Percentiles rank a stretch among this genome's conserved stretches.
These are phyloP conservation scores for Myotis planiceps DNA, from an alignment of 2,797 vertebrate species.

Conservation along the genomic window DNA sequence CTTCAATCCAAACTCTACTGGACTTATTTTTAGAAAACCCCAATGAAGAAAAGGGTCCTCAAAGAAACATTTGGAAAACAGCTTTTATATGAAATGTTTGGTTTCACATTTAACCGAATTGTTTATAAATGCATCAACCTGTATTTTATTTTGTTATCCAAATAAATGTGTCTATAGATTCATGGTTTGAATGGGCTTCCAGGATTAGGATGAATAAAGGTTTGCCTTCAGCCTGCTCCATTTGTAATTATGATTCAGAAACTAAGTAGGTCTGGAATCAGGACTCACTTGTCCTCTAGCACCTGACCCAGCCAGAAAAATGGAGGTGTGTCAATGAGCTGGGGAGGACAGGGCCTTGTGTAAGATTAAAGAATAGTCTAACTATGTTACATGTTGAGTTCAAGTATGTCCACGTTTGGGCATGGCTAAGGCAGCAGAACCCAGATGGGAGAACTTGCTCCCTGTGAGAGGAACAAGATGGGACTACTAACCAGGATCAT, in stretches of 20 bases:
- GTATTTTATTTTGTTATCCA: background rate
- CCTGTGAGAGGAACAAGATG: background rate
- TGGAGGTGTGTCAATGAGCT: background rate
- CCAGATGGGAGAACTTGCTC: background rate
- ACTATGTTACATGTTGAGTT: background rate
- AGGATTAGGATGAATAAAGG: background rate
- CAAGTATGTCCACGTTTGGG: background rate
- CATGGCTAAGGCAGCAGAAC: background rate
- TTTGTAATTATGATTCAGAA: background rate
- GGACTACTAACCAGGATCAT: background rate
- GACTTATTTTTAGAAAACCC: background rate
- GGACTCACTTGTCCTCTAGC: background rate
- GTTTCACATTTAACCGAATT: background rate
- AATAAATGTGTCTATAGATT: background rate
- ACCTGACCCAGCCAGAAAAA: background rate
- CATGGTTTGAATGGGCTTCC: background rate
- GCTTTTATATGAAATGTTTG: background rate
- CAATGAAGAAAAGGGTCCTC: background rate
- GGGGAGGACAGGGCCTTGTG: background rate
- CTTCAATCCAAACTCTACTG: background rate
- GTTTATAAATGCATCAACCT: background rate
- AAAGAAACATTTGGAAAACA: slow-evolving; percentile 7
- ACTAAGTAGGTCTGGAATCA: background rate
- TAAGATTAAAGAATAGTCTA: background rate
- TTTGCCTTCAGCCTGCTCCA: background rate